Conservation (phyloP, 2,888 invertebrate genomes). For the Magallana nippona region DNA sequence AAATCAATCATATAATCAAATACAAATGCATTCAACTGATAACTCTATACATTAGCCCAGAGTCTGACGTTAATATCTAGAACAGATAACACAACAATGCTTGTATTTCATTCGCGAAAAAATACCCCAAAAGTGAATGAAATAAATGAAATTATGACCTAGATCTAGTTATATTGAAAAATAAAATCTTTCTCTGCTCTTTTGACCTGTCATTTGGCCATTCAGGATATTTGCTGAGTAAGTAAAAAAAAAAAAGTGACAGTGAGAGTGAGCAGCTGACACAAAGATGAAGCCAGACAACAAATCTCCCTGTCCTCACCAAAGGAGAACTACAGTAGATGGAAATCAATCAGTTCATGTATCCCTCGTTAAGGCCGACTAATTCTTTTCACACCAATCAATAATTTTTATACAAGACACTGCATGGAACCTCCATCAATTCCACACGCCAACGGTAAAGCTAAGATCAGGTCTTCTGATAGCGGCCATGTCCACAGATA, state of each 20-base stretch:
- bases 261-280: no score
- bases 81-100: background rate
- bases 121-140: no score
- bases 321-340: background rate
- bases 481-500: background rate
- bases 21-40: slow-evolving; percentile 15
- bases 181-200: no score
- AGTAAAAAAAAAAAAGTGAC: no score
- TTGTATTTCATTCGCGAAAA: background rate
- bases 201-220: no score
- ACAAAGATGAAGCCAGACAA: background rate
- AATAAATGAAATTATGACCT: no score
- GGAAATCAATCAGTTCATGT: background rate
- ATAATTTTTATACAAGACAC: slow-evolving; percentile 6
- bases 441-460: background rate
- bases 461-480: background rate
- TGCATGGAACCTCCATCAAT: background rate
- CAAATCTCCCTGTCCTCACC: background rate
- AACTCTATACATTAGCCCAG: background rate
- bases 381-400: background rate
- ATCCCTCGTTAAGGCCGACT: background rate
- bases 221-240: no score
- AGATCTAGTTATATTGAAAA: no score
- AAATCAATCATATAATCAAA: slow-evolving; percentile 17
- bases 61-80: background rate